Conservation (phyloP, 1,140 invertebrate genomes). For the Maniola jurtina region DNA sequence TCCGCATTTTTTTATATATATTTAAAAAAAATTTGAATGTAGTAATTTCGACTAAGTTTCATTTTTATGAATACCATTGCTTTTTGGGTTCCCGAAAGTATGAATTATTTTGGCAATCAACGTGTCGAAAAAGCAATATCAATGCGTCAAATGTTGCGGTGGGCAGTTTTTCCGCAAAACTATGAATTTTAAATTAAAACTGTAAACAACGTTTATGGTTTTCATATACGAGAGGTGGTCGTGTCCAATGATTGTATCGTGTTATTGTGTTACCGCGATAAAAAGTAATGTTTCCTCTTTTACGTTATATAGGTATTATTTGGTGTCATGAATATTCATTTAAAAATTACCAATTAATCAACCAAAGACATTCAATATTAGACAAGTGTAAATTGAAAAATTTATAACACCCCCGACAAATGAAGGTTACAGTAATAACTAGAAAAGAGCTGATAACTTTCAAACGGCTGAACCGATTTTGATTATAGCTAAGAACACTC, state of each 20-base stretch:
- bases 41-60: too few species aligned
- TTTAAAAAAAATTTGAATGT: too few species aligned
- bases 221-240: neutral
- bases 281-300: neutral
- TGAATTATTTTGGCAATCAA: slow-evolving; percentile 8
- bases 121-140: slow-evolving; percentile 10
- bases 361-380: too few species aligned
- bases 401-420: too few species aligned
- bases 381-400: too few species aligned
- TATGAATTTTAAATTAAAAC: slow-evolving; percentile 10
- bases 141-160: slow-evolving; percentile 8
- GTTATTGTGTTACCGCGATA: slow-evolving; percentile 5
- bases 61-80: neutral
- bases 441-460: too few species aligned
- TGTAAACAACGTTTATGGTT: slow-evolving; percentile 14
- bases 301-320: neutral
- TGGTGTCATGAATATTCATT: neutral
- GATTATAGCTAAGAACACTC: too few species aligned
- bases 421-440: too few species aligned
- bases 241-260: neutral
- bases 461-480: too few species aligned
- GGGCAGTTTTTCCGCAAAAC: slow-evolving; percentile 1
- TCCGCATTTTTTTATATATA: too few species aligned
- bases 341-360: too few species aligned
- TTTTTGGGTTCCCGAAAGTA: neutral